These are phyloP conservation scores for Epinephelus lanceolatus DNA, from an alignment of 2,113 vertebrate genomes.

Conservation along the genomic window DNA sequence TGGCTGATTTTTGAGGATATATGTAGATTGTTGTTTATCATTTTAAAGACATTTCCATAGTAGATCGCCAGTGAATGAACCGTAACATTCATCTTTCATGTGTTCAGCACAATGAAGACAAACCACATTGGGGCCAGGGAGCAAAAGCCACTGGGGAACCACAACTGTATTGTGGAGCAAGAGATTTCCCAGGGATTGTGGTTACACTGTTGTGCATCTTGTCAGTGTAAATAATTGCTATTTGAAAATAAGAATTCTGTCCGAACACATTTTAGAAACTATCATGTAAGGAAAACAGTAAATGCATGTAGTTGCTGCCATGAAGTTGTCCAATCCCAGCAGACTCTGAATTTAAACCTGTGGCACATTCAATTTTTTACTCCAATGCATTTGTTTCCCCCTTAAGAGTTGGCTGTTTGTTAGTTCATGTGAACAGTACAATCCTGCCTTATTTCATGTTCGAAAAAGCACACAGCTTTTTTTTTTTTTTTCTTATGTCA, in stretches of 20 bases:
- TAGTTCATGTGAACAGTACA: not conserved
- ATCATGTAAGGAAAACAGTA: not conserved
- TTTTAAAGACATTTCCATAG: not conserved
- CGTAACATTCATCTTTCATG: not conserved
- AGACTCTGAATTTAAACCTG: constrained; percentile 1
- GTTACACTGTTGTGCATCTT: not conserved
- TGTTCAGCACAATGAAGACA: not conserved
- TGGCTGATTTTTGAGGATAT: too few species aligned
- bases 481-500: constrained; percentile 33
- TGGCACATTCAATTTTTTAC: constrained; percentile 11
- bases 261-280: not conserved
- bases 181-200: not conserved
- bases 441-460: not conserved
- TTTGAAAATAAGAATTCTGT: not conserved
- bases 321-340: not conserved
- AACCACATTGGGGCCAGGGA: constrained; percentile 24
- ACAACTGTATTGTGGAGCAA: not conserved
- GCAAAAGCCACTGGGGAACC: constrained; percentile 18
- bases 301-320: not conserved
- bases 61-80: not conserved
- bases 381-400: not conserved
- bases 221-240: not conserved
- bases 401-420: not conserved
- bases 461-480: not conserved
- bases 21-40: not conserved